Evolutionary conservation across 2,888 invertebrate genomes (phyloP).

Genomic region (Myopa tessellatipennis): DNA sequence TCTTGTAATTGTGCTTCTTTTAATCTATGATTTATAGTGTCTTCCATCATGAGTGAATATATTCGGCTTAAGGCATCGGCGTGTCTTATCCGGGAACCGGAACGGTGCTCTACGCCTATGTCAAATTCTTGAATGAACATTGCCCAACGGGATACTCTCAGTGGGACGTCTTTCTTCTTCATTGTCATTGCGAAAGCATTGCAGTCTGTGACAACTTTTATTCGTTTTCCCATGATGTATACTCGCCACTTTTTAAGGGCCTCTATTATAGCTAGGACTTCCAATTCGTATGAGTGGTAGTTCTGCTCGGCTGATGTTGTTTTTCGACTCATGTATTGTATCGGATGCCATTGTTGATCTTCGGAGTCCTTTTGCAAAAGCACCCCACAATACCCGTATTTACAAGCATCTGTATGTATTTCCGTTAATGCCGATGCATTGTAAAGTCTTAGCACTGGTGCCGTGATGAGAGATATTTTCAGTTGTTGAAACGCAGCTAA

Average conservation of each 20-base stretch:
- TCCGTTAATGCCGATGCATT: slow-evolving; percentile 45
- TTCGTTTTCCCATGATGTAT: slow-evolving; percentile 54
- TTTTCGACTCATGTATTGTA: slow-evolving; percentile 47
- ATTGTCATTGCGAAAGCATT: slow-evolving; percentile 51
- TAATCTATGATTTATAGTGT: not conserved
- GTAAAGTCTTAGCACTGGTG: slow-evolving; percentile 46
- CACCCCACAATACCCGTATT: slow-evolving; percentile 47
- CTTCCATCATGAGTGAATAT: slow-evolving; percentile 23
- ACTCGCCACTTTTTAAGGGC: slow-evolving; percentile 50
- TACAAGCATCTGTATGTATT: slow-evolving; percentile 49
- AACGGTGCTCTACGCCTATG: slow-evolving; percentile 31
- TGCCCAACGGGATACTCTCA: slow-evolving; percentile 38
- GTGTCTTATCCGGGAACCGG: slow-evolving; percentile 34
- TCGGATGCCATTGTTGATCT: slow-evolving; percentile 38
- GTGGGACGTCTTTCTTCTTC: slow-evolving; percentile 40
- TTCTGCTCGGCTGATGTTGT: slow-evolving; percentile 40
- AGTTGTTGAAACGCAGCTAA: slow-evolving; percentile 40
- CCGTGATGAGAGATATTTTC: too few relatives aligned
- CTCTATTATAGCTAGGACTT: slow-evolving; percentile 44
- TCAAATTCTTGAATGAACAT: slow-evolving; percentile 39
- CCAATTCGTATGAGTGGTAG: slow-evolving; percentile 50
- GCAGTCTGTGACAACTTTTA: slow-evolving; percentile 56
- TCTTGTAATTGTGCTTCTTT: not conserved
- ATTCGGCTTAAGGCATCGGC: slow-evolving; percentile 13
- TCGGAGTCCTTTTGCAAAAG: slow-evolving; percentile 45